A percentile compares a stretch with the other conserved stretches of the same genome.
These are phyloP conservation scores for Thamnaconus septentrionalis DNA, from an alignment of 2,113 vertebrate genomes.

Conservation along the genomic window DNA sequence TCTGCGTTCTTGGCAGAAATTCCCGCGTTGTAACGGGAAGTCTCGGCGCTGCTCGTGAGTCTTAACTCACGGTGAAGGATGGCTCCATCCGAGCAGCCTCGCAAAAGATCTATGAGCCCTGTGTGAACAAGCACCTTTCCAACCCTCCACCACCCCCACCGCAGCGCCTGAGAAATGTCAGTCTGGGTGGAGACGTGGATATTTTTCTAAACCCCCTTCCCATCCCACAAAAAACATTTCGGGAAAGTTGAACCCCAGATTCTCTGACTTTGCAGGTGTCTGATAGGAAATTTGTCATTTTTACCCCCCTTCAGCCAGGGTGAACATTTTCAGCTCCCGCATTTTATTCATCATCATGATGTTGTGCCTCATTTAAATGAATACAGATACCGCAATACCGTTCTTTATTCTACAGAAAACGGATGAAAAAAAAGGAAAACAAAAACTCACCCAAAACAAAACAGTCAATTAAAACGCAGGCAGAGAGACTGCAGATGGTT, in stretches of 20 bases:
- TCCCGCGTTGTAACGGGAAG: slow-evolving; percentile 19
- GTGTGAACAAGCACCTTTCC: slow-evolving; percentile 47
- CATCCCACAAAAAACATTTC: slow-evolving; percentile 35
- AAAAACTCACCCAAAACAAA: no score
- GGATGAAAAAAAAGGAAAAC: no score
- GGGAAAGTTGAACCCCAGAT: background rate
- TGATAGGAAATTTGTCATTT: no score
- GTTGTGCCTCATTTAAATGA: no score
- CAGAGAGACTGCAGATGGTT: no score
- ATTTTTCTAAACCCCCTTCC: slow-evolving; percentile 41
- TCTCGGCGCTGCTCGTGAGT: slow-evolving; percentile 32
- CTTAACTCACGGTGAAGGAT: slow-evolving; percentile 61
- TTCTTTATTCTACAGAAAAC: no score
- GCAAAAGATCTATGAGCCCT: slow-evolving; percentile 43
- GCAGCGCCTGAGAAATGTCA: slow-evolving; percentile 35
- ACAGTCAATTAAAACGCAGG: no score
- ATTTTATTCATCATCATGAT: no score
- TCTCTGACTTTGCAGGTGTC: background rate
- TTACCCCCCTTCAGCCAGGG: no score
- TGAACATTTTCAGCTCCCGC: no score
- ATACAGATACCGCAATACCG: no score
- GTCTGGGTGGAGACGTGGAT: slow-evolving; percentile 39
- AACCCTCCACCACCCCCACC: slow-evolving; percentile 38
- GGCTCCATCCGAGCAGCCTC: slow-evolving; percentile 28
- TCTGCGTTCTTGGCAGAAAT: slow-evolving; percentile 34